Evolutionary conservation across 2,113 vertebrate genomes (phyloP), one percentile per base, ranked within the genome.

Genomic region (Eublepharis macularius): DNA sequence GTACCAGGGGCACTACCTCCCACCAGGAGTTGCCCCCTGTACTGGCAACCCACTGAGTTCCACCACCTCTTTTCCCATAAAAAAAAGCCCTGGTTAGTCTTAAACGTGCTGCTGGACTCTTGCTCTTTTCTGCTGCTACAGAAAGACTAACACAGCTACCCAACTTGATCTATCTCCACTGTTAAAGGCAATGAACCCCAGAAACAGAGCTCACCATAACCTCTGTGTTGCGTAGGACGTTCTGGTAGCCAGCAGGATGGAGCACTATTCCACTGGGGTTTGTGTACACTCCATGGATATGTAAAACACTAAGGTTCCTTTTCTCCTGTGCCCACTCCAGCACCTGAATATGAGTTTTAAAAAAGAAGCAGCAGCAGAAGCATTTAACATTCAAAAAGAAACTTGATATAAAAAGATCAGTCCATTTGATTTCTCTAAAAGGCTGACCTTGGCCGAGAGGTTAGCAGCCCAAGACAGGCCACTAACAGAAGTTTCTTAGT

Each of bases 261-360:
- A 99, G 97, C 24, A 99, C 98, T 6, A 99, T 99, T 68, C 98
- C 98, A 2, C 98, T 97, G 63, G 98, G 98, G 94, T 99, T 99
- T 77, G 98, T 99, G 94, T 99, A 99, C 69, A 99, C 98, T 0
- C 98, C 98, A 0, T 99, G 98, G 92, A 99, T 99, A 74, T 99
- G 98, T 51, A 99, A 92, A n/a, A 99, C 98, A 6, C 98, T 98
- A 69, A 99, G 95, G 87, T 96, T 96, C 92, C 98, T 96, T 94
- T 98, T 99, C 93, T 98, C 98, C 76, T 99, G 98, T 0, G 98
- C 98, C 98, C 98, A 99, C 94, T 99, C 98, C 80, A 99, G 95
- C 85, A 99, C 98, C 98, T 99, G 90, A 7, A 34, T 17, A 1
- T 16, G 74, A 69, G 80, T 41, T 82, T 16, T 73, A 66, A 79